A percentile compares a stretch with the other conserved stretches of the same genome.
phyloP scores from a whole-genome alignment of 2,888 invertebrate species.

The Hofmannophila pseudospretella region DNA sequence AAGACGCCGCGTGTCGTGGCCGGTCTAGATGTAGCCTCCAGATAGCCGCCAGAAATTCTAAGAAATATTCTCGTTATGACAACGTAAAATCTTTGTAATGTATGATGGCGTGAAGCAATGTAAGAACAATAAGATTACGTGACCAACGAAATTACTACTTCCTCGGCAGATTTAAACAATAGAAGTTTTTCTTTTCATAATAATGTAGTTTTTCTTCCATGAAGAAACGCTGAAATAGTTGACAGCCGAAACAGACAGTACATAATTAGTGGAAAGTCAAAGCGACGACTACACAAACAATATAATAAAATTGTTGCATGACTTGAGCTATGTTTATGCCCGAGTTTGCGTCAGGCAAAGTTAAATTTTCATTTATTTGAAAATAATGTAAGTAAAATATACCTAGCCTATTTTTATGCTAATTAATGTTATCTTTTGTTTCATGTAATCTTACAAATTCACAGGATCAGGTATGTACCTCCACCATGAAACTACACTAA shows the following conservation, averaged over 20 bases:
- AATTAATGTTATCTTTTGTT: constrained; percentile 35
- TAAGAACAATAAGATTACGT: constrained; percentile 24
- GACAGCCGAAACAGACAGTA: constrained; percentile 36
- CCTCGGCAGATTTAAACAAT: constrained; percentile 15
- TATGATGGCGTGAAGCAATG: constrained; percentile 5
- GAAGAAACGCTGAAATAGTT: constrained; percentile 35
- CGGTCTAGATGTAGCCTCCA: constrained; percentile 29
- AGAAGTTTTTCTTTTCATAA: constrained; percentile 21
- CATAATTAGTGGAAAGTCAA: constrained; percentile 56
- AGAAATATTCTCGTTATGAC: constrained; percentile 29
- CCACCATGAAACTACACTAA: no score
- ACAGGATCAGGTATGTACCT: constrained; percentile 73
- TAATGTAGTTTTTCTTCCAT: constrained; percentile 24
- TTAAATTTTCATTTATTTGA: constrained; percentile 1
- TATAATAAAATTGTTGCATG: constrained; percentile 52
- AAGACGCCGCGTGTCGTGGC: constrained; percentile 40
- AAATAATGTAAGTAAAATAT: neutral
- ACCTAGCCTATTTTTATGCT: neutral
- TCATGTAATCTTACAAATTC: constrained; percentile 37
- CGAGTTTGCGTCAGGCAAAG: constrained; percentile 4
- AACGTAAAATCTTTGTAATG: constrained; percentile 13
- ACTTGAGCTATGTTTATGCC: constrained; percentile 23
- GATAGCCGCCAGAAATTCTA: constrained; percentile 25
- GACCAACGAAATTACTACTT: constrained; percentile 20
- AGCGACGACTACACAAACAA: constrained; percentile 36